phyloP scores from a whole-genome alignment of 2,888 invertebrate genomes.

The Hetaerina titia region DNA sequence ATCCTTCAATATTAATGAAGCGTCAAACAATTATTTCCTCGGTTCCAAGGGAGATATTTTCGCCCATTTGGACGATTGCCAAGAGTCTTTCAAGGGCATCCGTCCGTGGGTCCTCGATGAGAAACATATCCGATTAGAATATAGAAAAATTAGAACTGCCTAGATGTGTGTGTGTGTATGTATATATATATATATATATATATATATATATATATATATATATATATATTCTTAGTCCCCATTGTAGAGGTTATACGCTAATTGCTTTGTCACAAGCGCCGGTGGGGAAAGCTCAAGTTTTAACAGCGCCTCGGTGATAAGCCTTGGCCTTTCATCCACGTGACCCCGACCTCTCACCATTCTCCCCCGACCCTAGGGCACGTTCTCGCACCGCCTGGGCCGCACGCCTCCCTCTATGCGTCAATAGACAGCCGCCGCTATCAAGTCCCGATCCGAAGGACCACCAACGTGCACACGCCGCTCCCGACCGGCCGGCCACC shows the following conservation, averaged over 20 bases:
- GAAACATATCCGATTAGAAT: too few relatives aligned
- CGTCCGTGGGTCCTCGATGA: too few relatives aligned
- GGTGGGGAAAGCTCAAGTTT: neutral
- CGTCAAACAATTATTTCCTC: too few relatives aligned
- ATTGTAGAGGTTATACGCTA: neutral
- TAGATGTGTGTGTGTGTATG: too few relatives aligned
- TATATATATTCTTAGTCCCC: too few relatives aligned
- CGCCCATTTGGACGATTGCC: too few relatives aligned
- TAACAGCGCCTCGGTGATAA: neutral
- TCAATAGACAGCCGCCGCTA: neutral
- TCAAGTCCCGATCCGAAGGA: neutral
- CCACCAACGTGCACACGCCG: neutral
- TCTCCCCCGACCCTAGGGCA: neutral
- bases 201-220: too few relatives aligned
- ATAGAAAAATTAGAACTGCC: too few relatives aligned
- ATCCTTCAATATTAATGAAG: too few relatives aligned
- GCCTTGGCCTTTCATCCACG: neutral
- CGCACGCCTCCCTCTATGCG: neutral
- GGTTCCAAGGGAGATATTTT: too few relatives aligned
- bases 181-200: too few relatives aligned
- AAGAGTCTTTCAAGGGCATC: too few relatives aligned
- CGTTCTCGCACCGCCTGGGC: neutral
- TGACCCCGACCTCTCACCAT: neutral
- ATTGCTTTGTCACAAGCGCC: neutral
- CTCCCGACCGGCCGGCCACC: neutral